Base-by-base conservation (phyloP, 2,888 invertebrate genomes). In the Stictocephala bisonia region DNA sequence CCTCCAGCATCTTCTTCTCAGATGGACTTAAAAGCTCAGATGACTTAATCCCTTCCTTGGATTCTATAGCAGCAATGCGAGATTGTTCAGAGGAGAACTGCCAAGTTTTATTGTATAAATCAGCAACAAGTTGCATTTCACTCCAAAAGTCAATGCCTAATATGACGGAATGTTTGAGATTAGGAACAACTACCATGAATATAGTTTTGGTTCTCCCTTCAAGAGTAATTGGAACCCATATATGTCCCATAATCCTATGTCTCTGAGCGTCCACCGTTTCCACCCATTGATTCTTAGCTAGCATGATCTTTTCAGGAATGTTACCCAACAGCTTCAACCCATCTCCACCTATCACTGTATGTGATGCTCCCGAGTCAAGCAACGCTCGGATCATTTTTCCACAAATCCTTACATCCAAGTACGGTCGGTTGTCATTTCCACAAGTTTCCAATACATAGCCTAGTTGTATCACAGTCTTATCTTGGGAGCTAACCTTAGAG, bases 321-420 rank as follows among this genome's bases (percentile, higher is more conserved):
- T 35, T 35, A 1, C 40, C 11, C n/a, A 40, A 9, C 1, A 60
- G 9, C 60, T 22, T 35, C 15, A 60, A 4, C 6, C 60, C 40
- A 7, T 60, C 22, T 40, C 15, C 20, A 22, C 40, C 60, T n/a
- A 3, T 35, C 1, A 60, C 35, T 4, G 60, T 35, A 15, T 60
- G 60, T 13, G 60, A 18, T 2, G 60, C 60, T 27, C 60, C 40
- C 2, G 60, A 60, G 22, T 60, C 60, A 9, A 60, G 15, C 2
- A 60, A 27, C 1, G 60, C 60, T 60, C 40, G 31, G 9, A 60
- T 40, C 22, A 20, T 15, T 18, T 2, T 20, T 1, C 60, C 60
- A 35, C 31, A 60, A 35, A 60, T 29, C 18, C 60, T 60, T 2
- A 60, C 60, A 35, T 60, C 40, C 20, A 60, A 24, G 13, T 60